Evolutionary conservation across 2,797 vertebrate species (phyloP), one percentile per base, ranked within the genome.

Genomic region (Mormyrops attenuatus): DNA sequence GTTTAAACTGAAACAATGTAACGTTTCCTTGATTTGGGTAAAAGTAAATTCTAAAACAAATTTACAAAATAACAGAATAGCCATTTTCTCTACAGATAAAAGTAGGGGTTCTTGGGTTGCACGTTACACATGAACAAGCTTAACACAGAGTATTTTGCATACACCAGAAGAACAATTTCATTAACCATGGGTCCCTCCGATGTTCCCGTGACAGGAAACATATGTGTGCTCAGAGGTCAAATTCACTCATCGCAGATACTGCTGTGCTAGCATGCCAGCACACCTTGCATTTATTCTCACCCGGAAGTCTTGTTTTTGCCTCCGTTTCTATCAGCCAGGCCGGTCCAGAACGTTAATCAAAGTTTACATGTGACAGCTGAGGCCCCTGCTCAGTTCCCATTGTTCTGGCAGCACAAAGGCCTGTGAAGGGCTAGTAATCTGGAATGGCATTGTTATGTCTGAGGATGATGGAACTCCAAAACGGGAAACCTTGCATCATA

Each of bases 401-500:
- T 96, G 96, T 96, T 95, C 94, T 93, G 93, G 44, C 82, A 88
- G 92, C 94, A 96, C 96, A 96, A 96, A 96, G 94, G 92, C 93
- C 93, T n/a, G 93, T 93, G 94, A 95, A 94, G 92, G 92, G 92
- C 94, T 92, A 94, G 94, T 95, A 95, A 94, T 95, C 93, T 93
- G 92, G 90, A 94, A 93, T 91, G 92, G 90, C 92, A 88, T 92
- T 91, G 89, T 93, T 92, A 94, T 93, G 92, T 92, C 91, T 92
- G 92, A 89, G 91, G 66, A 94, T 92, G 92, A 94, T 93, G 89
- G 92, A 92, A 93, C 85, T 82, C 85, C 88, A 89, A 66, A 91
- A 94, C 90, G 89, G 90, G 92, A 89, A 66, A 52, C 88, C 60
- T 87, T 85, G 82, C 90, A 91, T 38, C 69, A 82, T 57, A 47